These are phyloP conservation scores for Sarcophaga subvicina DNA, from an alignment of 2,888 invertebrate species.

Conservation along the genomic window DNA sequence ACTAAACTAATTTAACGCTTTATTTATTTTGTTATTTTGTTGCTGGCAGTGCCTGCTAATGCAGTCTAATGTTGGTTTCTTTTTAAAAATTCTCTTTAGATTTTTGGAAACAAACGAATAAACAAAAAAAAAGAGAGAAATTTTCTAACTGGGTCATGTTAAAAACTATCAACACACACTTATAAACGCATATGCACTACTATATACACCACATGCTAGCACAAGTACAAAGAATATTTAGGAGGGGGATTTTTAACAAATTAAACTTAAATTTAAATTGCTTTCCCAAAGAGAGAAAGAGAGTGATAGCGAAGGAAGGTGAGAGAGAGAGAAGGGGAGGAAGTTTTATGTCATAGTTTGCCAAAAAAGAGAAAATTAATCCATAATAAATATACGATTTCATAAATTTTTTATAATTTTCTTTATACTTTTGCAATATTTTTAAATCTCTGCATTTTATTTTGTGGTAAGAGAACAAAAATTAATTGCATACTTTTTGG, in stretches of 20 bases:
- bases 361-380: conserved; percentile 25
- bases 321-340: too few relatives aligned
- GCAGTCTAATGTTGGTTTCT: conserved; percentile 1
- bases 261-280: conserved; percentile 60
- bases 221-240: too few relatives aligned
- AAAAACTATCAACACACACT: background rate
- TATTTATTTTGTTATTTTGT: conserved; percentile 68
- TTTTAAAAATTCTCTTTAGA: conserved; percentile 53
- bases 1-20: conserved; percentile 69
- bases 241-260: conserved; percentile 33
- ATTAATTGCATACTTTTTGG: conserved; percentile 58
- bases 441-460: too few relatives aligned
- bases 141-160: conserved; percentile 53
- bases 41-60: conserved; percentile 12
- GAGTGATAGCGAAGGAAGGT: background rate
- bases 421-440: too few relatives aligned
- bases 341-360: background rate
- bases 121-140: conserved; percentile 6
- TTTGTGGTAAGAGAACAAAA: background rate
- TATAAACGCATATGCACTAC: background rate
- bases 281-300: background rate
- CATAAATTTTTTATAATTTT: too few relatives aligned
- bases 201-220: too few relatives aligned
- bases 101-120: background rate
- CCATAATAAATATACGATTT: background rate